These are phyloP conservation scores for Isurus oxyrinchus DNA, from an alignment of 2,113 vertebrate species.

Conservation along the genomic window DNA sequence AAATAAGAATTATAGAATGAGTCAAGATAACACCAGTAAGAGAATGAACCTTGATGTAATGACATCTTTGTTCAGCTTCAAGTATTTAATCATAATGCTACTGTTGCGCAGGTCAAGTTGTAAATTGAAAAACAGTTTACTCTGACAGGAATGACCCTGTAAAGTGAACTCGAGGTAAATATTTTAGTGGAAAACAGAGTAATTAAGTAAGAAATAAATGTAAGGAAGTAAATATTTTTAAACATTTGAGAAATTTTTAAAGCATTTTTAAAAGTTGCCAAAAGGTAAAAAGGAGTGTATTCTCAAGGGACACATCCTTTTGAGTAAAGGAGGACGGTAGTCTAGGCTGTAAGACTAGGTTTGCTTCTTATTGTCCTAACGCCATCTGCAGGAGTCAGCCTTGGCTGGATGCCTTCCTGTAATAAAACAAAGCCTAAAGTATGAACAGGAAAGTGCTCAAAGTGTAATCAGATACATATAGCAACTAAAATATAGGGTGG, in stretches of 20 bases:
- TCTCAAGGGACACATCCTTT: neutral
- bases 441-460: slow-evolving; percentile 28
- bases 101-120: neutral
- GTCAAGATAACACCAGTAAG: neutral
- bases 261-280: slow-evolving; percentile 28
- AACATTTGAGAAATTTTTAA: neutral
- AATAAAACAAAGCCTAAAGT: slow-evolving; percentile 12
- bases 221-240: neutral
- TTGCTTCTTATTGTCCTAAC: slow-evolving; percentile 8
- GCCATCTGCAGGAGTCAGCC: slow-evolving; percentile 18
- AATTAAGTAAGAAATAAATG: neutral
- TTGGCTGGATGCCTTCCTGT: slow-evolving; percentile 32
- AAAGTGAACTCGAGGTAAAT: neutral
- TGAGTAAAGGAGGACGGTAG: neutral
- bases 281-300: neutral
- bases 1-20: neutral
- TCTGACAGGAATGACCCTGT: neutral
- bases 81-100: neutral
- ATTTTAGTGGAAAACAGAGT: neutral
- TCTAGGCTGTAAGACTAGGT: neutral
- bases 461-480: neutral
- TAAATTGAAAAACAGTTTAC: neutral
- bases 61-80: neutral
- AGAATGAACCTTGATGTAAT: neutral
- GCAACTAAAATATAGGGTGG: neutral